Percentiles rank a stretch among this genome's conserved stretches.
Conservation (phyloP, 1,140 invertebrate genomes). For the Protaetia brevitarsis region DNA sequence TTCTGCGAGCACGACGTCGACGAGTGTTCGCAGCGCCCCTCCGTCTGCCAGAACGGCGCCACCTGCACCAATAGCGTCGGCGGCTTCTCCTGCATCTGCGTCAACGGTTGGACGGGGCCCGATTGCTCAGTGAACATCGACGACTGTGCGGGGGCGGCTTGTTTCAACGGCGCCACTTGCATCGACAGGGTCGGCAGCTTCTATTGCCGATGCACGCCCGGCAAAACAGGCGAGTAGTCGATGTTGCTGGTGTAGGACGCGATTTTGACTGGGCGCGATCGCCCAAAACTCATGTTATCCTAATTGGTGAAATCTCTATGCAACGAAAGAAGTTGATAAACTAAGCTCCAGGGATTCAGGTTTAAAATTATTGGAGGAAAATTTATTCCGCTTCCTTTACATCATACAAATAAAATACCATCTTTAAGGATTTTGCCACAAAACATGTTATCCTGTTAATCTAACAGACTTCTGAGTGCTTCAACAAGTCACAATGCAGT, state of each 20-base stretch:
- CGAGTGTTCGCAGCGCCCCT: constrained; percentile 74
- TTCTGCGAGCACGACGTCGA: constrained; percentile 79
- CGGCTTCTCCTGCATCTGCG: constrained; percentile 93
- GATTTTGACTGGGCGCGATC: background rate
- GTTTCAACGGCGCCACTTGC: constrained; percentile 96
- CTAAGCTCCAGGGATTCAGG: background rate
- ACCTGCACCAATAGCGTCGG: constrained; percentile 90
- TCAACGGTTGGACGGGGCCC: constrained; percentile 89
- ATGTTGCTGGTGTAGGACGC: background rate
- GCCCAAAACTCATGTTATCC: background rate
- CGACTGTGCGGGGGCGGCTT: constrained; percentile 88
- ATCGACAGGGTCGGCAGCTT: constrained; percentile 93
- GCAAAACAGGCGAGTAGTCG: constrained; percentile 78
- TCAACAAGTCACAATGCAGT: no score
- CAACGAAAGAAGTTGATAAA: constrained; percentile 1
- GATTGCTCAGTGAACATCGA: constrained; percentile 92
- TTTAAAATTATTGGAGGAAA: background rate
- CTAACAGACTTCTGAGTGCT: no score
- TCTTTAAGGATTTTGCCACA: no score
- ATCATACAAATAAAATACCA: no score
- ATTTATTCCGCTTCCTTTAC: background rate
- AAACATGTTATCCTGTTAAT: no score
- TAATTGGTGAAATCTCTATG: background rate
- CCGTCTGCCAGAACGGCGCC: constrained; percentile 89
- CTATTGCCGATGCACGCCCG: constrained; percentile 90